These are phyloP conservation scores for Podarcis raffonei DNA, from an alignment of 2,113 vertebrate species.

Conservation along the genomic window DNA sequence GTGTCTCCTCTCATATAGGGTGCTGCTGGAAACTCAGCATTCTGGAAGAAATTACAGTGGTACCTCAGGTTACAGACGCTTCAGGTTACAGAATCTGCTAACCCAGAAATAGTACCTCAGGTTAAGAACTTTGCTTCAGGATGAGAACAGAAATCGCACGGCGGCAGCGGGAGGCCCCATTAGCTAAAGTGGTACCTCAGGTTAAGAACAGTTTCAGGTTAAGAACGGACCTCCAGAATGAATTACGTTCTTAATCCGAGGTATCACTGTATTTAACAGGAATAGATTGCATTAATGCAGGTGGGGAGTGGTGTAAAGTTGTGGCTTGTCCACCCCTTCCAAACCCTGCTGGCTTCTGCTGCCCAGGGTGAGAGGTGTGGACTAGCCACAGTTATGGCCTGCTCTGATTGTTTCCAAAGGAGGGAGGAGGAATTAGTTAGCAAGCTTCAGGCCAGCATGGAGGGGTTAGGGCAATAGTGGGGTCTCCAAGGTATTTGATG, in stretches of 20 bases:
- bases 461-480: background rate
- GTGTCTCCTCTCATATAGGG: conserved; percentile 62
- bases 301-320: background rate
- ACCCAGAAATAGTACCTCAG: too few relatives aligned
- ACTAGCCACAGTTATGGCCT: too few relatives aligned
- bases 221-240: too few relatives aligned
- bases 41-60: conserved; percentile 60
- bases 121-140: too few relatives aligned
- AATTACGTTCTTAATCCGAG: too few relatives aligned
- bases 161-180: too few relatives aligned
- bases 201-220: too few relatives aligned
- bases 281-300: conserved; percentile 17
- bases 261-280: background rate
- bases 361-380: background rate
- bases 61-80: too few relatives aligned
- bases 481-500: background rate
- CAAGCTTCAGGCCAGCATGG: background rate
- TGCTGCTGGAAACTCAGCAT: conserved; percentile 60
- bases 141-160: too few relatives aligned
- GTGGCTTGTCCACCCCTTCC: background rate
- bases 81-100: too few relatives aligned
- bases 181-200: too few relatives aligned
- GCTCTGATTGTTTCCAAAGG: too few relatives aligned
- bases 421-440: background rate
- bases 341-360: background rate